phyloP scores from a whole-genome alignment of 2,797 vertebrate genomes.

The Bryconaethiops microstoma region DNA sequence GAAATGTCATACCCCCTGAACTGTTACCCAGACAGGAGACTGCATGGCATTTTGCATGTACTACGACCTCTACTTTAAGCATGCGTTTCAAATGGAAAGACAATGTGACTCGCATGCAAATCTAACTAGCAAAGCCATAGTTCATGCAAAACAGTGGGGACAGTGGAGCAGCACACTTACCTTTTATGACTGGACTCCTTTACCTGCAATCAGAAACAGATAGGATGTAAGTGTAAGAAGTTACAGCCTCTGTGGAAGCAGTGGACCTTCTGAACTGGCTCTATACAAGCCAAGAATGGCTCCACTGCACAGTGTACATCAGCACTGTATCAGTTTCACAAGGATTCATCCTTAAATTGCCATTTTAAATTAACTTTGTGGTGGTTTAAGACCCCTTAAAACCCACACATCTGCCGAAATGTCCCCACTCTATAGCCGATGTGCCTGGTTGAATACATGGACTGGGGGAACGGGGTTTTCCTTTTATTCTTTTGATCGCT shows the following conservation, averaged over 20 bases:
- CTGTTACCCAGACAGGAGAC: not conserved
- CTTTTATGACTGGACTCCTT: slow-evolving; percentile 63
- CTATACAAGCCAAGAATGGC: slow-evolving; percentile 8
- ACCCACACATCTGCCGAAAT: slow-evolving; percentile 68
- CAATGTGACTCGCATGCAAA: slow-evolving; percentile 40
- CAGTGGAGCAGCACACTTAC: slow-evolving; percentile 64
- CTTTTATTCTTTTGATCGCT: slow-evolving; percentile 75
- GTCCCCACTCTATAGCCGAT: slow-evolving; percentile 67
- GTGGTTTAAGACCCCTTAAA: slow-evolving; percentile 61
- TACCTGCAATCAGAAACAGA: slow-evolving; percentile 68
- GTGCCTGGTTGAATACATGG: slow-evolving; percentile 64
- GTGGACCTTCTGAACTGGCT: not conserved
- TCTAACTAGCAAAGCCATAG: slow-evolving; percentile 2
- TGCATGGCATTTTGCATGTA: slow-evolving; percentile 11
- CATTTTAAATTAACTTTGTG: slow-evolving; percentile 67
- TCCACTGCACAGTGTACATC: slow-evolving; percentile 18
- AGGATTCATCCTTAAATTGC: slow-evolving; percentile 62
- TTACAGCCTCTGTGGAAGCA: not conserved
- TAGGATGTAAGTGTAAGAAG: slow-evolving; percentile 34
- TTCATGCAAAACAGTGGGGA: slow-evolving; percentile 62
- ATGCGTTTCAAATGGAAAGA: not conserved
- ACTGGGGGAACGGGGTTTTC: slow-evolving; percentile 71
- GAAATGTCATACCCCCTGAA: not conserved
- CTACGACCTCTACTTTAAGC: not conserved
- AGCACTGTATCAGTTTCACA: slow-evolving; percentile 70